phyloP scores from a whole-genome alignment of 1,140 invertebrate species.

The Heliconius melpomene region DNA sequence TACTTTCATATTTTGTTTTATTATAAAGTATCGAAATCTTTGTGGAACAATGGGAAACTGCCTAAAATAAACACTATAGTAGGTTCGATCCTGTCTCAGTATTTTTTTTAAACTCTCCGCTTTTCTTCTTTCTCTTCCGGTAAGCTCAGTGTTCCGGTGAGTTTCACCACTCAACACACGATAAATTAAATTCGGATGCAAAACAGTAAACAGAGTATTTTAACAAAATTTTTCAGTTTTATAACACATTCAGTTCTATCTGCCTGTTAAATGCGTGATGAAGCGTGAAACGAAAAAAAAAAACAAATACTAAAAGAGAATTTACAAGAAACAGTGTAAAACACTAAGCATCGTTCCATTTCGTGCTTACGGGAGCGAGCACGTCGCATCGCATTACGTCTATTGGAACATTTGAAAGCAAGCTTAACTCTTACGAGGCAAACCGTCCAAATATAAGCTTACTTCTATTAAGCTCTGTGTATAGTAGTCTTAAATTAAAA shows the following conservation, averaged over 20 bases:
- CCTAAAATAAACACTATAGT: too few relatives aligned
- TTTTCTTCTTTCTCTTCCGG: too few relatives aligned
- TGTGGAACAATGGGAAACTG: too few relatives aligned
- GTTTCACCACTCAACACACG: too few relatives aligned
- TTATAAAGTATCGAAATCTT: too few relatives aligned
- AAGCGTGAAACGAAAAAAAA: not conserved
- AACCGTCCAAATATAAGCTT: not conserved
- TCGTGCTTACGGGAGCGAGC: not conserved
- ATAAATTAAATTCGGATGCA: too few relatives aligned
- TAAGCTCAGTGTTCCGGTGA: too few relatives aligned
- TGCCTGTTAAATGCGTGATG: not conserved
- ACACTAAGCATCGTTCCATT: not conserved
- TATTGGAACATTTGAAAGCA: conserved; percentile 13
- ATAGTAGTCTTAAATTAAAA: not conserved
- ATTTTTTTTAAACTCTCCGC: too few relatives aligned
- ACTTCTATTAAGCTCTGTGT: not conserved
- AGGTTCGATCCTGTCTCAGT: too few relatives aligned
- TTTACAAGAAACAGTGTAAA: not conserved
- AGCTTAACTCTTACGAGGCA: conserved; percentile 14
- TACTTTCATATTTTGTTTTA: too few relatives aligned
- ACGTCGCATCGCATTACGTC: conserved; percentile 13
- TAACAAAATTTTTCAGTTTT: not conserved
- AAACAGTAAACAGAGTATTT: not conserved
- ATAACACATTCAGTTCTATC: too few relatives aligned
- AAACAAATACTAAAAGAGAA: not conserved